Conservation (phyloP, 2,797 vertebrate genomes). For the Eospalax fontanierii region DNA sequence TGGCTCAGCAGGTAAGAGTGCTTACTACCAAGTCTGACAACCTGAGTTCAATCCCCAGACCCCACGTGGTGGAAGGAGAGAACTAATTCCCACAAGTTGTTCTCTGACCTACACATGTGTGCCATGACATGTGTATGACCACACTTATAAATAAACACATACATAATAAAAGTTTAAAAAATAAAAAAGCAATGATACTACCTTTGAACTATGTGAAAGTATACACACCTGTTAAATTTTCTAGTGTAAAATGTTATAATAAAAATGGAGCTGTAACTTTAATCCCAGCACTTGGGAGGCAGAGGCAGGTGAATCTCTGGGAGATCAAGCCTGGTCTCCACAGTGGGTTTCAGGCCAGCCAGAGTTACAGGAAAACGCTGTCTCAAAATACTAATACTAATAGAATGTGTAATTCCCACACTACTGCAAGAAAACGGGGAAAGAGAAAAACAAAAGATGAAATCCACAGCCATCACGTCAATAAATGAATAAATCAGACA, state of each 20-base stretch:
- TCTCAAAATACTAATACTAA: not conserved
- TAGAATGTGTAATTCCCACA: slow-evolving; percentile 11
- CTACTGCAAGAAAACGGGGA: not conserved
- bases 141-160: not conserved
- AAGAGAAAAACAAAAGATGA: slow-evolving; percentile 8
- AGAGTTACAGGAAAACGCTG: too few species aligned
- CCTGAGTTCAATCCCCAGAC: too few species aligned
- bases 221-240: slow-evolving; percentile 15
- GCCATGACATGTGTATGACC: not conserved
- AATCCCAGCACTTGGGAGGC: too few species aligned
- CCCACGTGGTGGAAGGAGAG: too few species aligned
- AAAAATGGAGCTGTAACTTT: too few species aligned
- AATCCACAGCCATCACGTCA: slow-evolving; percentile 29
- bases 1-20: not conserved
- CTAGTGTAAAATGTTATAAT: not conserved
- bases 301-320: too few species aligned
- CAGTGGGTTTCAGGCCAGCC: too few species aligned
- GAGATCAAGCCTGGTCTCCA: too few species aligned
- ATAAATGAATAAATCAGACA: slow-evolving; percentile 31
- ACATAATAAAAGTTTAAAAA: not conserved
- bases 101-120: too few species aligned
- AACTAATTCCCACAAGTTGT: too few species aligned
- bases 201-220: slow-evolving; percentile 37
- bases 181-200: slow-evolving; percentile 7
- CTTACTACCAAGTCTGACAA: too few species aligned